Conservation (phyloP, 2,113 vertebrate genomes). For the Dicaeum eximium region DNA sequence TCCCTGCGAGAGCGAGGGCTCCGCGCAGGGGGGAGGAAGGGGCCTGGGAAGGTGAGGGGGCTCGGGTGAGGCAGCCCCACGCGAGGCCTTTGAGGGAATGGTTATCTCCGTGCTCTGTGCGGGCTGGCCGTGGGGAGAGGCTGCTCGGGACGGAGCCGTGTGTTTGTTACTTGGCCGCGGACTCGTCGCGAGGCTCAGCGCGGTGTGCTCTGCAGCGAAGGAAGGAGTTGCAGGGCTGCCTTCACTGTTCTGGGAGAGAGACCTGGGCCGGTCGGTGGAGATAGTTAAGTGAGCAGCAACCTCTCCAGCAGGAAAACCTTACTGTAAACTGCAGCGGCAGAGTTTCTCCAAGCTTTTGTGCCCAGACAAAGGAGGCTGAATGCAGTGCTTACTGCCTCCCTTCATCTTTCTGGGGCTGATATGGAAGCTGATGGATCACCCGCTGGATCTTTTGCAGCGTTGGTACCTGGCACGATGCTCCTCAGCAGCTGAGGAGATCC, state of each 20-base stretch:
- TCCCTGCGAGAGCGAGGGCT: fast-evolving
- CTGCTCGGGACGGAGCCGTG: neutral
- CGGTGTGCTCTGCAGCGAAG: fast-evolving
- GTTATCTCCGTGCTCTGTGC: neutral
- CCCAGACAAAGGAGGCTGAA: neutral
- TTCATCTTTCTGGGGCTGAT: fast-evolving
- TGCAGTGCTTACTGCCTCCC: neutral
- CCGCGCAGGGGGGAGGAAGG: fast-evolving
- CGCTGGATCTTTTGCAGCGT: fast-evolving
- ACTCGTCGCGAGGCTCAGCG: fast-evolving
- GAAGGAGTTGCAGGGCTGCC: neutral
- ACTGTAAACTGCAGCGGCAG: neutral
- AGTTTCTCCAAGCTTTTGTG: neutral
- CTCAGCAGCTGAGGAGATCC: neutral
- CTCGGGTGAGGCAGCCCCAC: neutral
- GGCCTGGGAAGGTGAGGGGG: neutral
- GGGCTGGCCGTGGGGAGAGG: fast-evolving
- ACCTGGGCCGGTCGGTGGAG: neutral
- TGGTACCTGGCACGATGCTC: neutral
- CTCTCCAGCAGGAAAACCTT: neutral
- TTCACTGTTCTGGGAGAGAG: neutral
- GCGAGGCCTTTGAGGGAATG: neutral
- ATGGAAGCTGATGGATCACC: neutral
- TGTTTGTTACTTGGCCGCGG: fast-evolving
- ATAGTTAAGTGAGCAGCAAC: neutral